Evolutionary conservation across 1,140 invertebrate species (phyloP).

Genomic region (Choristoneura fumiferana): DNA sequence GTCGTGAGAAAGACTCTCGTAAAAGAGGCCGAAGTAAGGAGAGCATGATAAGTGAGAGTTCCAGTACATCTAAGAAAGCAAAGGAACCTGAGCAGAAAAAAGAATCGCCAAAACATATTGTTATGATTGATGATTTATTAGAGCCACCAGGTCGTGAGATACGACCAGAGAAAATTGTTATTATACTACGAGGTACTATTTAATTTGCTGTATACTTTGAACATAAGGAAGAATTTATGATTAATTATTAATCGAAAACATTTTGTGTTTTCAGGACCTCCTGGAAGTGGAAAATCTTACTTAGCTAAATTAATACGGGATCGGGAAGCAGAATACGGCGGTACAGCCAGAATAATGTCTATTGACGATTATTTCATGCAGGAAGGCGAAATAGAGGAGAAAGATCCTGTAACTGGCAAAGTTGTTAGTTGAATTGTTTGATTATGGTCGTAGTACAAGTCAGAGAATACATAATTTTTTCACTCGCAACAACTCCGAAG

Average conservation of each 20-base stretch:
- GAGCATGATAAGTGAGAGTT: conserved; percentile 36
- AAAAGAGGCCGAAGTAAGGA: conserved; percentile 58
- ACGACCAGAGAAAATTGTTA: conserved; percentile 90
- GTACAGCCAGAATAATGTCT: conserved; percentile 91
- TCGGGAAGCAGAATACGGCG: conserved; percentile 78
- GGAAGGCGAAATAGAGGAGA: conserved; percentile 90
- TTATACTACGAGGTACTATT: conserved; percentile 88
- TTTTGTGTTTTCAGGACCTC: conserved; percentile 80
- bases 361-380: conserved; percentile 98
- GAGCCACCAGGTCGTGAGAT: conserved; percentile 85
- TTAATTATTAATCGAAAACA: conserved; percentile 9
- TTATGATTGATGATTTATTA: conserved; percentile 92
- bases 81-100: conserved; percentile 2
- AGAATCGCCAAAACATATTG: conserved; percentile 58
- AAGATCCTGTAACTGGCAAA: conserved; percentile 88
- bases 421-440: conserved; percentile 41
- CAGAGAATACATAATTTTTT: no score
- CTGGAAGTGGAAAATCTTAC: conserved; percentile 94
- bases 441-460: no score
- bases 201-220: conserved; percentile 6
- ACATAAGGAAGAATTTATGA: conserved; percentile 9
- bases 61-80: conserved; percentile 41
- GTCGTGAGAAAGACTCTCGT: conserved; percentile 51
- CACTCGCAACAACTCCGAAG: no score
- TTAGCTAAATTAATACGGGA: conserved; percentile 92